These are phyloP conservation scores for Dryobates pubescens DNA, from an alignment of 2,797 vertebrate genomes.

Conservation along the genomic window DNA sequence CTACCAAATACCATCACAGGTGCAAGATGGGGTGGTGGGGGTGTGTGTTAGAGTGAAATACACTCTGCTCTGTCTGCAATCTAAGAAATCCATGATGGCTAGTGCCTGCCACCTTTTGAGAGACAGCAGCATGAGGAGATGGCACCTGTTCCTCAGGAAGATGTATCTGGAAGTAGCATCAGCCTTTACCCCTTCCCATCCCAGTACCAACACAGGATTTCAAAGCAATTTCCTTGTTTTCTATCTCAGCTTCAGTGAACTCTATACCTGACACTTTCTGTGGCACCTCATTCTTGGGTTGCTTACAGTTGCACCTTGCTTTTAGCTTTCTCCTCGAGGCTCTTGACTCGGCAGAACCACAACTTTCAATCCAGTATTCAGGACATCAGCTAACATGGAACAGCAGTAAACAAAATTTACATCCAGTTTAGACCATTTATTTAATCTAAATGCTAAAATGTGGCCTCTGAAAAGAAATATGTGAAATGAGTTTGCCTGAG, in stretches of 20 bases:
- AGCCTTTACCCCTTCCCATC: not conserved
- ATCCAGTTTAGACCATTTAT: not conserved
- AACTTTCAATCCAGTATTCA: not conserved
- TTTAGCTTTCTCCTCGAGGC: not conserved
- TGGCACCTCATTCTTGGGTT: not conserved
- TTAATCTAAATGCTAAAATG: not conserved
- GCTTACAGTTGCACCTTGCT: not conserved
- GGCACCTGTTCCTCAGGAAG: not conserved
- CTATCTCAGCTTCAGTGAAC: not conserved
- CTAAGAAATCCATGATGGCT: not conserved
- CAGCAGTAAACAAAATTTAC: not conserved
- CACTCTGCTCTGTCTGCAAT: rapidly evolving
- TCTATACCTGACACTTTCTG: rapidly evolving
- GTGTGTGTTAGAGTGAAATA: not conserved
- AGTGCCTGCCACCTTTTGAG: rapidly evolving
- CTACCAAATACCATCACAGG: not conserved
- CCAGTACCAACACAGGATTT: not conserved
- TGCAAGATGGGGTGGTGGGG: rapidly evolving
- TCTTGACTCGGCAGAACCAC: not conserved
- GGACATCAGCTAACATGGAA: not conserved
- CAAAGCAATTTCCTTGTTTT: not conserved
- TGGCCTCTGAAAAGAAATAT: not conserved
- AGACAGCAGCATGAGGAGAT: rapidly evolving
- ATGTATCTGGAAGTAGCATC: not conserved
- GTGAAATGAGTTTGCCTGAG: not conserved